These are phyloP conservation scores for Pantherophis guttatus DNA, from an alignment of 2,113 vertebrate genomes.

Conservation along the genomic window DNA sequence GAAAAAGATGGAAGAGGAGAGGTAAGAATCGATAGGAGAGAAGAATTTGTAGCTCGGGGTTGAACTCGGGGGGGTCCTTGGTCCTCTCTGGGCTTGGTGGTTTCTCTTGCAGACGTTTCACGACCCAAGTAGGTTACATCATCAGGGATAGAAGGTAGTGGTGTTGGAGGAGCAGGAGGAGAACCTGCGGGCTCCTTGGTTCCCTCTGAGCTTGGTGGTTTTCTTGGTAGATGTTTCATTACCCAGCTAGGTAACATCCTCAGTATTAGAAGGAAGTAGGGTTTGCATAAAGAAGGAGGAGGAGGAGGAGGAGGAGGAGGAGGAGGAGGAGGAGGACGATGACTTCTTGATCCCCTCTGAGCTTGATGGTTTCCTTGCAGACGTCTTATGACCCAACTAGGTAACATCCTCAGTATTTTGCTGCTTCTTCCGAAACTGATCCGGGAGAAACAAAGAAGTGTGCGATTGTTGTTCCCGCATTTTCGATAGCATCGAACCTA, in stretches of 20 bases:
- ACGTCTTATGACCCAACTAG: background rate
- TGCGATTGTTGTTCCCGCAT: background rate
- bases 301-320: no score
- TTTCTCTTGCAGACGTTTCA: background rate
- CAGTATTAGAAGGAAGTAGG: background rate
- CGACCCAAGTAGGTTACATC: background rate
- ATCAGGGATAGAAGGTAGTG: background rate
- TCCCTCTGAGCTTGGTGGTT: background rate
- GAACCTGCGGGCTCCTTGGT: background rate
- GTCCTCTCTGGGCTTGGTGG: background rate
- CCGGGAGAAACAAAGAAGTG: accelerated
- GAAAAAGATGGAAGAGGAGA: constrained; percentile 95
- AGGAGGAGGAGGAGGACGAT: no score
- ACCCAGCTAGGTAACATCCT: background rate
- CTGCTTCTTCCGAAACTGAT: background rate
- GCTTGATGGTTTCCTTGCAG: background rate
- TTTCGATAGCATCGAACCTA: background rate
- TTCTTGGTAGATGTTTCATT: background rate
- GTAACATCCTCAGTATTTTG: background rate
- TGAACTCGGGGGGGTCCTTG: background rate
- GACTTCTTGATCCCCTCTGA: background rate
- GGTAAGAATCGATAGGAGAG: constrained; percentile 72
- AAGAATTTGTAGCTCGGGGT: background rate
- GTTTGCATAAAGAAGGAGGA: no score
- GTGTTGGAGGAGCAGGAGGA: no score